Percentiles rank a stretch among this genome's conserved stretches.
phyloP scores from a whole-genome alignment of 2,888 invertebrate species.

The Campoplex capitator region DNA sequence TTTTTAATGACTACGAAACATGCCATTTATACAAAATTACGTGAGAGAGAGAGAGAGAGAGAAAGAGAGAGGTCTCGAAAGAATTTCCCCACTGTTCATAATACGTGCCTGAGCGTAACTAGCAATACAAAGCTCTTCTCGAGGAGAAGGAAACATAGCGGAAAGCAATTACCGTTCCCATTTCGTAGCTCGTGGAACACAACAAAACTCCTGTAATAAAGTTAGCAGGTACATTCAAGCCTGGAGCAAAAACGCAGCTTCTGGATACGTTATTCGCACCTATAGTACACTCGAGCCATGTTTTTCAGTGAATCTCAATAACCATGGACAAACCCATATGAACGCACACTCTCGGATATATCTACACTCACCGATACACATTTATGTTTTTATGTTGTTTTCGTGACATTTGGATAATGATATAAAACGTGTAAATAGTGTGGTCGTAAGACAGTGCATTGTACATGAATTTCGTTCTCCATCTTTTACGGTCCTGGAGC shows the following conservation, averaged over 20 bases:
- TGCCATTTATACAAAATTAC: background rate
- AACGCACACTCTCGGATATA: background rate
- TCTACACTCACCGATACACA: background rate
- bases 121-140: slow-evolving; percentile 1
- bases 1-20: background rate
- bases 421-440: background rate
- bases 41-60: background rate
- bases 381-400: background rate
- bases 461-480: background rate
- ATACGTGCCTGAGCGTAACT: slow-evolving; percentile 22
- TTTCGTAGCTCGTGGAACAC: slow-evolving; percentile 11
- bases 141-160: slow-evolving; percentile 21
- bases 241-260: slow-evolving; percentile 24
- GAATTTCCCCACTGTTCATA: background rate
- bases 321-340: background rate
- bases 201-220: slow-evolving; percentile 39
- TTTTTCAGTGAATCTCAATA: slow-evolving; percentile 17
- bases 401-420: background rate
- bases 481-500: background rate
- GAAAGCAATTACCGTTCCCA: slow-evolving; percentile 51
- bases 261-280: slow-evolving; percentile 27
- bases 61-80: background rate
- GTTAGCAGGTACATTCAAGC: slow-evolving; percentile 22
- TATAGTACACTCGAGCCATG: background rate
- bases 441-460: slow-evolving; percentile 1